Evolutionary conservation across 1,140 invertebrate genomes (phyloP).

Genomic region (Habropoda laboriosa): DNA sequence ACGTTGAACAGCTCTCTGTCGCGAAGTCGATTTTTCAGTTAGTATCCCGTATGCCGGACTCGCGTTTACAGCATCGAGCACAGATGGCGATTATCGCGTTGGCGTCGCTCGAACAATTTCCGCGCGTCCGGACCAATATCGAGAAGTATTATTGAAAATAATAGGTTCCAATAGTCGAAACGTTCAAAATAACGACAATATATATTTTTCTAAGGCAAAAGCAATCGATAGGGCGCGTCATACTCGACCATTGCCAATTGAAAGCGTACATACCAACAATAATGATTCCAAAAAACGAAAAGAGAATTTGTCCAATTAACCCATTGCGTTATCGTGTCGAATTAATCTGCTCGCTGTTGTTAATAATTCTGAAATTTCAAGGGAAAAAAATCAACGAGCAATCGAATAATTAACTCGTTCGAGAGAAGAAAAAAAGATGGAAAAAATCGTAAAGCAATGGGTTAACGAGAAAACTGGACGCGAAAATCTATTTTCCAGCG

Average conservation of each 20-base stretch:
- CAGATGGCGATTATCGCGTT: background rate
- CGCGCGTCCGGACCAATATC: slow-evolving; percentile 63
- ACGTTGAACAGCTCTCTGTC: background rate
- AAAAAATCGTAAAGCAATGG: background rate
- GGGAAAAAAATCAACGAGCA: background rate
- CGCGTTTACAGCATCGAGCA: background rate
- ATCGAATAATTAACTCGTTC: background rate
- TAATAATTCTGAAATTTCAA: background rate
- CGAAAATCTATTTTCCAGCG: background rate
- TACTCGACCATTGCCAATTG: slow-evolving; percentile 34
- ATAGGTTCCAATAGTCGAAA: slow-evolving; percentile 60
- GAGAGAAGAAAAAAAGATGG: too few species aligned
- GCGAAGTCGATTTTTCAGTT: background rate
- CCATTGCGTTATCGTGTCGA: background rate
- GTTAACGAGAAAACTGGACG: background rate
- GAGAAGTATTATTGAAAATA: slow-evolving; percentile 63
- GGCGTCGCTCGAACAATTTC: slow-evolving; percentile 54
- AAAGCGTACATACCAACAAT: background rate
- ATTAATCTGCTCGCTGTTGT: background rate
- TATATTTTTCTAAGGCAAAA: slow-evolving; percentile 60
- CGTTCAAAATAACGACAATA: slow-evolving; percentile 57
- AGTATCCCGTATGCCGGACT: background rate
- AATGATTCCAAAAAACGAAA: background rate
- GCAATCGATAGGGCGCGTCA: slow-evolving; percentile 36
- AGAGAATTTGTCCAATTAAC: background rate